Conservation (phyloP, 92 coral and sea anemone species). For the Epizoanthus illoricatus region DNA sequence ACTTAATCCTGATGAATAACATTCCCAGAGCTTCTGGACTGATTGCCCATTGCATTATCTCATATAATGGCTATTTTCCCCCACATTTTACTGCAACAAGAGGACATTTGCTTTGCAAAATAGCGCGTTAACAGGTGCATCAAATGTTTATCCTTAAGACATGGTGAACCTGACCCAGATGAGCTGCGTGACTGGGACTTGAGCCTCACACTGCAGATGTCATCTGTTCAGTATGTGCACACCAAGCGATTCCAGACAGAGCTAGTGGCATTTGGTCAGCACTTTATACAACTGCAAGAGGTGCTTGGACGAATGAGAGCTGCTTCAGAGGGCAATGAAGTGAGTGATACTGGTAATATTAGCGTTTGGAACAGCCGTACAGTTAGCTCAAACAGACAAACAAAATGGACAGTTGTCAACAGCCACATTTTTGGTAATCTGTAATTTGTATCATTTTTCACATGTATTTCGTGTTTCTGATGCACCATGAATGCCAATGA, state of each 20-base stretch:
- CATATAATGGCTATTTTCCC: too few species aligned
- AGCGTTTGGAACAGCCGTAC: too few species aligned
- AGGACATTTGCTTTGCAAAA: neutral
- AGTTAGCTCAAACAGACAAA: too few species aligned
- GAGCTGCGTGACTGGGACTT: conserved; percentile 79
- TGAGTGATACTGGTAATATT: conserved; percentile 7
- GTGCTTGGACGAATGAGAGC: conserved; percentile 97
- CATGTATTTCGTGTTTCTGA: too few species aligned
- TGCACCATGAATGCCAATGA: too few species aligned
- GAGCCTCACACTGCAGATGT: conserved; percentile 86
- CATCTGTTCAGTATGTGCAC: conserved; percentile 98
- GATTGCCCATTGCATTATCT: too few species aligned
- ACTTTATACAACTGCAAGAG: conserved; percentile 92
- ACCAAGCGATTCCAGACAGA: conserved; percentile 97
- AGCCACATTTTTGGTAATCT: too few species aligned
- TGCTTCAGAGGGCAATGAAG: conserved; percentile 93
- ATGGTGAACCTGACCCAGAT: conserved; percentile 83
- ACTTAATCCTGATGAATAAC: too few species aligned
- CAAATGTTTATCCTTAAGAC: conserved; percentile 40
- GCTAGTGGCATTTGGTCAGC: conserved; percentile 90
- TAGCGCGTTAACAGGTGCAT: neutral
- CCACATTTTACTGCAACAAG: too few species aligned
- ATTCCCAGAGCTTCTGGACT: too few species aligned
- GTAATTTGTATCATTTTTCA: too few species aligned
- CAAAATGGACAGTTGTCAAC: too few species aligned